These are phyloP conservation scores for Caenorhabditis briggsae DNA, from an alignment of 1,140 invertebrate species.

Conservation along the genomic window DNA sequence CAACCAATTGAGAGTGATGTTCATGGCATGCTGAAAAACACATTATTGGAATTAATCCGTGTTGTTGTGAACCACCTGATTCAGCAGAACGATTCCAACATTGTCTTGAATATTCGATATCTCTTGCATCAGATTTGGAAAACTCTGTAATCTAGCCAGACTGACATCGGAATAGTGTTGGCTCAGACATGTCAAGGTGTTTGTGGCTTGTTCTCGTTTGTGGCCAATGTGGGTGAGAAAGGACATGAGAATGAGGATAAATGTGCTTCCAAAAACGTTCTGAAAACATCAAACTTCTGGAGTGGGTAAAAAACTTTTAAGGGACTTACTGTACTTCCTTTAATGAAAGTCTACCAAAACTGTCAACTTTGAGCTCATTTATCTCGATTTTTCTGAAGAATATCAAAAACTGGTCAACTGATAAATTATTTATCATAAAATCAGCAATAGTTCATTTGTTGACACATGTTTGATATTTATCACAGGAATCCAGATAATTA, in stretches of 20 bases:
- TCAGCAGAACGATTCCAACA: conserved; percentile 50
- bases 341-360: too few species aligned
- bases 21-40: conserved; percentile 43
- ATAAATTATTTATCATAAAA: too few species aligned
- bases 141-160: conserved; percentile 30
- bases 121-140: conserved; percentile 23
- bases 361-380: too few species aligned
- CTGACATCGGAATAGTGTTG: conserved; percentile 48
- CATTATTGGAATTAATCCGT: background rate
- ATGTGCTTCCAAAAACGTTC: conserved; percentile 51
- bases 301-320: background rate
- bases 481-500: too few species aligned
- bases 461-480: too few species aligned
- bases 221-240: conserved; percentile 45
- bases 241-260: conserved; percentile 9
- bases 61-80: conserved; percentile 14
- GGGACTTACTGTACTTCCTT: too few species aligned
- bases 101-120: conserved; percentile 38
- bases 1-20: conserved; percentile 48
- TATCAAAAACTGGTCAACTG: too few species aligned
- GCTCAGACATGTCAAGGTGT: conserved; percentile 17
- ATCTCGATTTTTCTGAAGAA: too few species aligned
- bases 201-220: conserved; percentile 38
- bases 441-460: too few species aligned
- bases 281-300: background rate